Evolutionary conservation across 2,797 vertebrate genomes (phyloP).

Genomic region (Gallinago nigripennis): DNA sequence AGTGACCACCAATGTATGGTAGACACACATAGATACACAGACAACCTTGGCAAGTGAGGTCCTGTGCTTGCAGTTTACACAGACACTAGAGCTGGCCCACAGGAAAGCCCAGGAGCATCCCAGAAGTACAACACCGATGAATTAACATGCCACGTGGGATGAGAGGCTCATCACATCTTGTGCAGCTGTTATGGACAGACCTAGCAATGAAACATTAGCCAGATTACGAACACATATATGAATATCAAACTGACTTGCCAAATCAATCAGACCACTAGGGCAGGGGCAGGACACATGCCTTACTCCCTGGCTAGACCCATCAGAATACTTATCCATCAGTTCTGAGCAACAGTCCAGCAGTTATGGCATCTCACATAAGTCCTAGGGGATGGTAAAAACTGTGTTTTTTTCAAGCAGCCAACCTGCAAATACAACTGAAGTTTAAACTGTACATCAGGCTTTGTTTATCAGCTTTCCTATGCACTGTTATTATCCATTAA

Average conservation of each 20-base stretch:
- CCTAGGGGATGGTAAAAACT: background rate
- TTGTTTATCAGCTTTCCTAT: background rate
- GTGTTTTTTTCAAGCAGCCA: background rate
- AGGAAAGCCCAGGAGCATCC: background rate
- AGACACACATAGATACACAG: background rate
- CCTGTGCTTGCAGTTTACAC: background rate
- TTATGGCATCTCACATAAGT: background rate
- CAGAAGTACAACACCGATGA: background rate
- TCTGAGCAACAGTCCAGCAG: background rate
- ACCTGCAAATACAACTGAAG: background rate
- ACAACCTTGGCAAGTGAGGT: background rate
- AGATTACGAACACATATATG: background rate
- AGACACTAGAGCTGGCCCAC: background rate
- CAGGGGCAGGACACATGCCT: background rate
- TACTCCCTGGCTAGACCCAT: background rate
- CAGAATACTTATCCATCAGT: background rate
- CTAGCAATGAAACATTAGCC: background rate
- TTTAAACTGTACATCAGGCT: background rate
- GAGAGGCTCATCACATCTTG: background rate
- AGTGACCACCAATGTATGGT: background rate
- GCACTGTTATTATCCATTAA: background rate
- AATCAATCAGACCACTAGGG: background rate
- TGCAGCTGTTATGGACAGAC: background rate
- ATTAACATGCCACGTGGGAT: background rate
- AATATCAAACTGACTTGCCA: background rate